Evolutionary conservation across 2,797 vertebrate species (phyloP).

Genomic region (Pseudocheirus occidentalis): DNA sequence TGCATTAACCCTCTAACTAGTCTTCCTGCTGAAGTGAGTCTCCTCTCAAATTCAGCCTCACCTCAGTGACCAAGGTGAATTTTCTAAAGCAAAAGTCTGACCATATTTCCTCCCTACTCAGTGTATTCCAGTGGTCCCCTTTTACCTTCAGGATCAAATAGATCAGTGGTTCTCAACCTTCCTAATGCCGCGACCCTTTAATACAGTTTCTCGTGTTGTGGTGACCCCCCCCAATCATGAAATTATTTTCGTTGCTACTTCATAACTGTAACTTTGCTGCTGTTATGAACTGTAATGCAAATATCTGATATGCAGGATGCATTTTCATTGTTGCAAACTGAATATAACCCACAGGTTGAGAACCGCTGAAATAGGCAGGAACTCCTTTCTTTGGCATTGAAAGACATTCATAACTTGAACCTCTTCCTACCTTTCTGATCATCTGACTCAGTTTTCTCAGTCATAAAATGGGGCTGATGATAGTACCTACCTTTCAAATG

Average conservation of each 20-base stretch:
- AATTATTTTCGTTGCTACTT: no score
- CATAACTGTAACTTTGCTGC: no score
- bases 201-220: no score
- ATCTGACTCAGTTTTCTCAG: neutral
- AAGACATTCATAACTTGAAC: neutral
- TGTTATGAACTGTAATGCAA: no score
- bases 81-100: neutral
- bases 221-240: no score
- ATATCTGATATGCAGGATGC: no score
- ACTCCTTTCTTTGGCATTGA: neutral
- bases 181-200: no score
- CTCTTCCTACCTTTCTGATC: neutral
- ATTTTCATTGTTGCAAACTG: no score
- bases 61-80: neutral
- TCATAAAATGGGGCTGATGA: neutral
- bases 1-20: neutral
- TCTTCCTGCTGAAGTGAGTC: neutral
- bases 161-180: no score
- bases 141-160: neutral
- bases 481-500: neutral
- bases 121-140: neutral
- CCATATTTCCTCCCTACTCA: neutral
- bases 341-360: no score
- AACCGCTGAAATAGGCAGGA: no score
- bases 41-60: neutral